These are phyloP conservation scores for Catocala fraxini DNA, from an alignment of 2,888 invertebrate species.

Conservation along the genomic window DNA sequence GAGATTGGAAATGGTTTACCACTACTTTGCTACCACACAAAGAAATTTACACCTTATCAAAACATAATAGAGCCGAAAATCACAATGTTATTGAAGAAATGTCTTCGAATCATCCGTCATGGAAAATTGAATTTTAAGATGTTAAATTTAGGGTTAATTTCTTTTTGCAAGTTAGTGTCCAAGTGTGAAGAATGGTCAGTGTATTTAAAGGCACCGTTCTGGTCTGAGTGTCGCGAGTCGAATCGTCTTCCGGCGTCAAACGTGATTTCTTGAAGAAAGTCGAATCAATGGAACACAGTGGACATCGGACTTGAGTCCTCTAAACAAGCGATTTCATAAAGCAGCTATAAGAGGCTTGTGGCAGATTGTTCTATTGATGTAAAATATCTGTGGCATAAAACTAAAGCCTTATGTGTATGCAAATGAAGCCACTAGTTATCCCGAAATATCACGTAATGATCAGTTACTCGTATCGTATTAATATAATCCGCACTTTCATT, in stretches of 20 bases:
- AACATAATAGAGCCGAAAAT: constrained; percentile 36
- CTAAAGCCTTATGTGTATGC: too few species aligned
- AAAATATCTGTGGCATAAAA: too few species aligned
- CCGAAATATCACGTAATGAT: too few species aligned
- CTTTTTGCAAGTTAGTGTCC: constrained; percentile 27
- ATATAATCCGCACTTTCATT: too few species aligned
- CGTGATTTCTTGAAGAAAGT: constrained; percentile 87
- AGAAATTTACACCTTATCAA: constrained; percentile 25
- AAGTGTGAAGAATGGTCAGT: constrained; percentile 63
- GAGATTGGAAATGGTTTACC: constrained; percentile 69
- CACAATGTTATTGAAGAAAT: not conserved
- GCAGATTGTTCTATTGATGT: too few species aligned
- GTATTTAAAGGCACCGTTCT: constrained; percentile 70
- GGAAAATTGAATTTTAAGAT: not conserved
- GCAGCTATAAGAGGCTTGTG: not conserved
- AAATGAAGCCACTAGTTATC: too few species aligned
- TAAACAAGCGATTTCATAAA: constrained; percentile 2
- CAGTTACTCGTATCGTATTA: too few species aligned
- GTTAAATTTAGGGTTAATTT: constrained; percentile 43
- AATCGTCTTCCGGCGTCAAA: constrained; percentile 85
- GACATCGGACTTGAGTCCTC: constrained; percentile 72
- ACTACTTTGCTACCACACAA: constrained; percentile 44
- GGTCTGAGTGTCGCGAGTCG: constrained; percentile 78
- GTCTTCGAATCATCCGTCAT: not conserved
- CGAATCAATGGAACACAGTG: constrained; percentile 82